Base-by-base conservation (phyloP, 64 coral and sea anemone genomes). In the Porites lutea region DNA sequence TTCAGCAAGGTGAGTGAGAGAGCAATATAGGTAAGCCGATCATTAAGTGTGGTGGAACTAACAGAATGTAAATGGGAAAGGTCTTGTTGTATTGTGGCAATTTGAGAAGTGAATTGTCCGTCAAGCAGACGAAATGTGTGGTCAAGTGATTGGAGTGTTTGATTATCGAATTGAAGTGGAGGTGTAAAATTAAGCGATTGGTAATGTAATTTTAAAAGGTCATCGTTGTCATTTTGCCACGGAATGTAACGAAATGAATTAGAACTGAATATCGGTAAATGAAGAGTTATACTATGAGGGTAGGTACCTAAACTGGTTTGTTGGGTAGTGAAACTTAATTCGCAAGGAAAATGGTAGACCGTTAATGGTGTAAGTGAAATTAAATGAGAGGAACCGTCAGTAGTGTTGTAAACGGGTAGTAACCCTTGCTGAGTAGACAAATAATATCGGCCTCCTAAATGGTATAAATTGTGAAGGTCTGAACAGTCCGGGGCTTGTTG, bases 361-460 rank as follows among this genome's bases (percentile, higher is more conserved):
- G 72, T 75, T 44, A 75, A 15, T 44, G 22, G 19, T 3, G 72
- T 64, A 15, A 64, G 61, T 64, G 61, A 16, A 48, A 74, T 3
- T 1, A 5, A 13, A 16, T 74, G 72, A 1, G 51, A 55, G 0
- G 48, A 54, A 20, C 75, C n/a, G 18, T 54, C 22, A 12, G 77
- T 79, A 15, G 77, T 6, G 21, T 79, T 79, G 15, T 0, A 43
- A 59, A 59, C 16, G 0, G 5, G 53, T 11, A 79, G 13, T 27
- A 43, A 4, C 13, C 52, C 54, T 23, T 79, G 77, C 12, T 79
- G 77, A 13, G 52, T 59, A 37, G 53, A 59, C 19, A 79, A 52
- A 15, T 79, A 79, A 60, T 79, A 79, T 8, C 77, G 20, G 27
- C 77, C 52, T 10, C 77, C 77, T 37, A 59, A 79, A 37, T 79